Percentiles rank a stretch among this genome's conserved stretches.
These are phyloP conservation scores for Ennomos erosarius DNA, from an alignment of 2,888 invertebrate genomes.

Conservation along the genomic window DNA sequence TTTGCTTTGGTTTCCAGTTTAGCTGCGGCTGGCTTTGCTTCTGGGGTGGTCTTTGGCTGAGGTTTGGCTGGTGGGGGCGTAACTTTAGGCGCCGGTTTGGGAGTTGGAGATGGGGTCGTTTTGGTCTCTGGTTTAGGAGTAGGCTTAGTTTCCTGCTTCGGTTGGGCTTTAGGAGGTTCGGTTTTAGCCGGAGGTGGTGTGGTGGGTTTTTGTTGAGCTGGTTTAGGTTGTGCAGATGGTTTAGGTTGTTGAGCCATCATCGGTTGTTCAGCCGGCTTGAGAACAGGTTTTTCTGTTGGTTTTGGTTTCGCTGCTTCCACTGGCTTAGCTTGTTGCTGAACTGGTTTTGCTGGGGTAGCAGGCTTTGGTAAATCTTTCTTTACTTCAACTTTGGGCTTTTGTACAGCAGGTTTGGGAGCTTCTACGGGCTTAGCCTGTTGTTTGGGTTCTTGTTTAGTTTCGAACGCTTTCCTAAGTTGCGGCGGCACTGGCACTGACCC, in stretches of 20 bases:
- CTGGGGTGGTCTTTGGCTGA: slow-evolving; percentile 29
- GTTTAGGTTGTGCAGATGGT: slow-evolving; percentile 22
- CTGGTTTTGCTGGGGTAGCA: slow-evolving; percentile 25
- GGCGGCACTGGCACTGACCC: slow-evolving; percentile 86
- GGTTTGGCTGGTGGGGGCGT: slow-evolving; percentile 41
- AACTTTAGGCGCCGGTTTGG: slow-evolving; percentile 18
- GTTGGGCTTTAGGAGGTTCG: slow-evolving; percentile 5
- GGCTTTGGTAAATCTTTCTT: slow-evolving; percentile 42
- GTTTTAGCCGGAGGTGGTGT: slow-evolving; percentile 2
- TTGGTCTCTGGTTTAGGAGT: slow-evolving; percentile 30
- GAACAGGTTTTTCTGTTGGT: slow-evolving; percentile 5
- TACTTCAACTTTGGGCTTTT: slow-evolving; percentile 32
- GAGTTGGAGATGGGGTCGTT: slow-evolving; percentile 12
- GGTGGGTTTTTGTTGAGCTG: slow-evolving; percentile 17
- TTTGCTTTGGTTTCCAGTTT: slow-evolving; percentile 33
- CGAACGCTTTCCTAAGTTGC: slow-evolving; percentile 72
- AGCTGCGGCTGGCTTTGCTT: slow-evolving; percentile 35
- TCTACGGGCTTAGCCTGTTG: slow-evolving; percentile 35
- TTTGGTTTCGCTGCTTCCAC: slow-evolving; percentile 17
- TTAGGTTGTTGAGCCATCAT: slow-evolving; percentile 15
- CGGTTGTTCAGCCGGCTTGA: slow-evolving; percentile 17
- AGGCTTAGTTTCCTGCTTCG: slow-evolving; percentile 34
- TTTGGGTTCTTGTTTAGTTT: slow-evolving; percentile 32
- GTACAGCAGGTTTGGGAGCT: slow-evolving; percentile 31
- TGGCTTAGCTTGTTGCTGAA: slow-evolving; percentile 14